Evolutionary conservation across 30 jellyfish, hydroid and myxozoan species (phyloP).

Genomic region (Aurelia sp.): DNA sequence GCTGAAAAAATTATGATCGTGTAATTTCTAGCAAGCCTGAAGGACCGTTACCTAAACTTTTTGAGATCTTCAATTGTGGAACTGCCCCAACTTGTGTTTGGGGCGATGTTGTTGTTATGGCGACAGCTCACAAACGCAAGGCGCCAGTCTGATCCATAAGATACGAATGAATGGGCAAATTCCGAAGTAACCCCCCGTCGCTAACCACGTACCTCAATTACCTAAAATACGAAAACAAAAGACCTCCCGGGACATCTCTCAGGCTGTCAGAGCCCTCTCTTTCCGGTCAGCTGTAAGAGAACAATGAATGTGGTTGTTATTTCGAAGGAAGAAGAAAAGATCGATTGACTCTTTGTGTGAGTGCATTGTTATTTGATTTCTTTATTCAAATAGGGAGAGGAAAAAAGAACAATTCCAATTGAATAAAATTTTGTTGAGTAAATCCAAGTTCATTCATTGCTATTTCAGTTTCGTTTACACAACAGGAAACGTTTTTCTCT

Average conservation of each 20-base stretch:
- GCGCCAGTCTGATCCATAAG: conserved; percentile 62
- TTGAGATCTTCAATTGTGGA: too few relatives aligned
- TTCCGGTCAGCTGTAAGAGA: conserved; percentile 81
- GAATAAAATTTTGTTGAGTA: conserved; percentile 48
- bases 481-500: conserved; percentile 75
- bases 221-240: conserved; percentile 16
- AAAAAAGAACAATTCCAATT: conserved; percentile 57
- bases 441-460: conserved; percentile 66
- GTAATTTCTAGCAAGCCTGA: too few relatives aligned
- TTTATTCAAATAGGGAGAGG: conserved; percentile 61
- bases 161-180: conserved; percentile 12
- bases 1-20: too few relatives aligned
- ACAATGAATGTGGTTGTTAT: conserved; percentile 64
- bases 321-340: conserved; percentile 21
- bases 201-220: conserved; percentile 9
- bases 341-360: conserved; percentile 26
- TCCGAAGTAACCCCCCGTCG: conserved; percentile 56
- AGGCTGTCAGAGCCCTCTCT: conserved; percentile 46
- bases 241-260: conserved; percentile 50
- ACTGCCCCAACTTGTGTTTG: too few relatives aligned
- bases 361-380: conserved; percentile 51
- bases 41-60: too few relatives aligned
- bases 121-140: conserved; percentile 22
- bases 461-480: conserved; percentile 52
- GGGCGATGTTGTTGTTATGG: conserved; percentile 4